A percentile compares a stretch with the other conserved stretches of the same genome.
Evolutionary conservation across 2,113 vertebrate species (phyloP).

Genomic region (Clupea harengus): DNA sequence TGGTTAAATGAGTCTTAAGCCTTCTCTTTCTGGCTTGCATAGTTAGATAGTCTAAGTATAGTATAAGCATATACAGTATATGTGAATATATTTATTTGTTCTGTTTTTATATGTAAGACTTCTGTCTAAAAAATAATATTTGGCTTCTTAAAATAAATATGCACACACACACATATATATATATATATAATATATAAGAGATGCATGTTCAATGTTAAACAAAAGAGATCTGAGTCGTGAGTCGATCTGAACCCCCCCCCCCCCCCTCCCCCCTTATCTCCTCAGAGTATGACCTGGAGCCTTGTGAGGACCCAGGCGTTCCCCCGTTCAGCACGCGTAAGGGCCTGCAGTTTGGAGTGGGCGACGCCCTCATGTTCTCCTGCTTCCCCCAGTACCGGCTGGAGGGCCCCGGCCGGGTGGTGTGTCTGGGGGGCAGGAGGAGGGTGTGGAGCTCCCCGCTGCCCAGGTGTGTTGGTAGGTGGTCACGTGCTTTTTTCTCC

Average conservation of each 20-base stretch:
- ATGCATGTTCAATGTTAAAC: no score
- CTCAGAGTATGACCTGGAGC: slow-evolving; percentile 92
- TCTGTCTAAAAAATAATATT: no score
- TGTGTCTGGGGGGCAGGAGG: slow-evolving; percentile 96
- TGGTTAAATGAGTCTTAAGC: no score
- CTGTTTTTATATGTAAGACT: no score
- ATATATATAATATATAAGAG: no score
- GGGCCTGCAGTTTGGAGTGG: slow-evolving; percentile 90
- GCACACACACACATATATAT: no score
- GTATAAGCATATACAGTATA: no score
- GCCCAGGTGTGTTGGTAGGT: slow-evolving; percentile 99
- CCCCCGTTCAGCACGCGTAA: slow-evolving; percentile 91
- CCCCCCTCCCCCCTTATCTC: slow-evolving; percentile 23
- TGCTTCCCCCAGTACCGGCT: slow-evolving; percentile 98
- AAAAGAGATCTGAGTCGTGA: neutral
- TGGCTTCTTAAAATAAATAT: no score
- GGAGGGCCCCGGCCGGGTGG: slow-evolving; percentile 86
- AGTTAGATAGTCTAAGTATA: no score
- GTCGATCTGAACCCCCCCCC: neutral
- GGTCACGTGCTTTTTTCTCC: slow-evolving; percentile 69
- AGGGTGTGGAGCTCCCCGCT: slow-evolving; percentile 99
- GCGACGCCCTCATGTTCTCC: slow-evolving; percentile 88
- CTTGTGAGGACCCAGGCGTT: slow-evolving; percentile 92
- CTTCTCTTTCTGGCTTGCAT: no score
- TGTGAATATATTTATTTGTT: no score